These are phyloP conservation scores for Arvicanthis niloticus DNA, from an alignment of 2,113 vertebrate genomes.

Conservation along the genomic window DNA sequence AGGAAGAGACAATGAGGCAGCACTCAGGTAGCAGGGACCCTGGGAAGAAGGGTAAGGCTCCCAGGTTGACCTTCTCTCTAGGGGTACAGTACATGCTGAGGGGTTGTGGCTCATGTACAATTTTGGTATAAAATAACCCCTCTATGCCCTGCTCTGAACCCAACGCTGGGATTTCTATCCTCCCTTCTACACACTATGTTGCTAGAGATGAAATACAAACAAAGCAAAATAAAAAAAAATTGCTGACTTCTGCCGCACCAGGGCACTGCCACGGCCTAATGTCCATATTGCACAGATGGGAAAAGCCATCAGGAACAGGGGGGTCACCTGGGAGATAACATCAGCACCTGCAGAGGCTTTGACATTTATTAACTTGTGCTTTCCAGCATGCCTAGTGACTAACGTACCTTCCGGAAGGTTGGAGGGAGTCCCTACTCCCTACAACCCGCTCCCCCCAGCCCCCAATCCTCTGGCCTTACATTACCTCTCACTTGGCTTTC, in stretches of 20 bases:
- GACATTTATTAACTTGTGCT: neutral
- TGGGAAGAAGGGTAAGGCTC: neutral
- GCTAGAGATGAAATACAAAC: neutral
- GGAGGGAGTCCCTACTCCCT: rapidly evolving
- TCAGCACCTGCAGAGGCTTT: too few relatives aligned
- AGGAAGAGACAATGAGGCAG: neutral
- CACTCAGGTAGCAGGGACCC: too few relatives aligned
- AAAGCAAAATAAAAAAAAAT: neutral
- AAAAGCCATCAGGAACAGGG: neutral
- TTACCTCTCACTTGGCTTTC: neutral
- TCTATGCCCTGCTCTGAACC: neutral
- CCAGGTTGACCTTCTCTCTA: neutral
- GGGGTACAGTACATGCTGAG: rapidly evolving
- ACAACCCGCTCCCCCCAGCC: neutral
- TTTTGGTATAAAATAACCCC: neutral
- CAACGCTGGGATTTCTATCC: neutral
- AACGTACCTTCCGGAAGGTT: neutral
- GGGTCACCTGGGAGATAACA: neutral
- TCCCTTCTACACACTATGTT: neutral
- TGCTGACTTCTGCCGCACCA: neutral
- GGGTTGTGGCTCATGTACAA: neutral
- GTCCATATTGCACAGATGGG: rapidly evolving
- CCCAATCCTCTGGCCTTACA: neutral
- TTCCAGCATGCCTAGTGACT: neutral
- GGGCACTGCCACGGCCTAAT: neutral